A percentile compares a stretch with the other conserved stretches of the same genome.
Conservation (phyloP, 1,140 invertebrate genomes). For the Probaryconus sp. region DNA sequence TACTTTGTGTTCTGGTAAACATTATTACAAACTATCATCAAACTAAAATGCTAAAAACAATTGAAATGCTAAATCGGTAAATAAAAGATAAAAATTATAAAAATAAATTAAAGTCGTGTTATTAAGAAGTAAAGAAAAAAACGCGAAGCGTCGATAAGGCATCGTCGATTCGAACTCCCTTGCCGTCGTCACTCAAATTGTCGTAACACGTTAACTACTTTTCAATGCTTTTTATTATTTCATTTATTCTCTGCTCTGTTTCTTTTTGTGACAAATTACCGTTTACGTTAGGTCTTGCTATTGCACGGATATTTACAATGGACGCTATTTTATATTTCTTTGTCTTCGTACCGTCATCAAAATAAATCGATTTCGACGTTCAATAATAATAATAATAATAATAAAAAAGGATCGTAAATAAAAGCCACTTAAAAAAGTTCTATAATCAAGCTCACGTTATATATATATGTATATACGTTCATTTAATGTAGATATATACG, state of each 20-base stretch:
- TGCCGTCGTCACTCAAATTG: background rate
- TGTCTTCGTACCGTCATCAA: constrained; percentile 46
- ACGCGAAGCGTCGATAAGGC: no score
- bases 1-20: no score
- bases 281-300: constrained; percentile 68
- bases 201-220: background rate
- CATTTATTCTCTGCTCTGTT: background rate
- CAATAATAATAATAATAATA: constrained; percentile 32
- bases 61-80: constrained; percentile 7
- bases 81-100: constrained; percentile 10
- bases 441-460: constrained; percentile 65
- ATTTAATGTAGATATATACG: constrained; percentile 42
- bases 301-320: constrained; percentile 76
- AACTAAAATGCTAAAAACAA: no score
- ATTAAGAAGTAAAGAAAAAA: no score
- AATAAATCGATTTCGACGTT: constrained; percentile 60
- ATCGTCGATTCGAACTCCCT: no score
- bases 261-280: constrained; percentile 62
- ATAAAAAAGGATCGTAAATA: constrained; percentile 54
- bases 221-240: background rate
- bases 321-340: constrained; percentile 62
- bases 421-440: constrained; percentile 67
- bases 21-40: no score
- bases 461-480: constrained; percentile 7
- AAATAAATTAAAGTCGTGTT: no score